Conservation (phyloP, 2,113 vertebrate genomes). For the Cryptotis parvus region DNA sequence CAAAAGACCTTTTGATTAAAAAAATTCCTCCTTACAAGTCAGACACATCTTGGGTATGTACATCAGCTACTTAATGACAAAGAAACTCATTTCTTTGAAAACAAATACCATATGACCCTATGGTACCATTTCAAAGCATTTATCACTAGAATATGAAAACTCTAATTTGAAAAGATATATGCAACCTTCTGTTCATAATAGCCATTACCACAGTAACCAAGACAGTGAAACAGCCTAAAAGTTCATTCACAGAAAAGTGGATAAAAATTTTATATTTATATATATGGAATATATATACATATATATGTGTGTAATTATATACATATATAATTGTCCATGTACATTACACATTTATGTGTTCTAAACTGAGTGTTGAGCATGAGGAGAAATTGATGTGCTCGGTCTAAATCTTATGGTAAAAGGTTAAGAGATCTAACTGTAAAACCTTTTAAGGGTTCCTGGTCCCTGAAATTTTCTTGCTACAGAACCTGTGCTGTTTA, state of each 20-base stretch:
- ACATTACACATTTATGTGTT: too few species aligned
- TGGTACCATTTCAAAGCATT: background rate
- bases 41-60: background rate
- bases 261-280: background rate
- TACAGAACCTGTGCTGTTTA: too few species aligned
- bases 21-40: background rate
- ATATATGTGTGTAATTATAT: too few species aligned
- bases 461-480: too few species aligned
- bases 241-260: background rate
- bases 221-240: background rate
- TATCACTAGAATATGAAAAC: background rate
- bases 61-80: background rate
- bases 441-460: too few species aligned
- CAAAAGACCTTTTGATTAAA: constrained; percentile 59
- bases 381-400: too few species aligned
- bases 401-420: too few species aligned
- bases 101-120: background rate
- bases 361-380: too few species aligned
- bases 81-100: constrained; percentile 43
- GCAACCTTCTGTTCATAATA: background rate
- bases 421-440: too few species aligned
- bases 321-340: background rate
- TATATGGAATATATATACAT: too few species aligned
- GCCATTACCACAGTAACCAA: background rate
- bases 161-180: background rate